Evolutionary conservation across 2,888 invertebrate species (phyloP).

Genomic region (Apeira syringaria): DNA sequence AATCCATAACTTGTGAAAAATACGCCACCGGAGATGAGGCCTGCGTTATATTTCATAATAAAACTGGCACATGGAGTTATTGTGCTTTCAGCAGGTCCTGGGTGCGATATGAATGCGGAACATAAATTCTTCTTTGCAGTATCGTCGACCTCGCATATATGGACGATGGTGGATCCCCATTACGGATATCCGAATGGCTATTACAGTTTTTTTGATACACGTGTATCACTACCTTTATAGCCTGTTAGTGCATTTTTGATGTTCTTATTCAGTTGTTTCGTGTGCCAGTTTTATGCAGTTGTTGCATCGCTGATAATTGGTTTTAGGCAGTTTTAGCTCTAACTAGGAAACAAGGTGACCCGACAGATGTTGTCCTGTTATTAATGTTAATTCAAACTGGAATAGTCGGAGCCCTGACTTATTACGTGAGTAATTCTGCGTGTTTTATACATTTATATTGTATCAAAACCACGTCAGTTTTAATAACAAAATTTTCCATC

Average conservation of each 20-base stretch:
- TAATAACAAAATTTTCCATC: too few species aligned
- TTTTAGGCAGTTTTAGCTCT: too few species aligned
- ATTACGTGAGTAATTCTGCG: too few species aligned
- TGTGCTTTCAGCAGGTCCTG: conserved; percentile 18
- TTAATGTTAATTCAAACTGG: too few species aligned
- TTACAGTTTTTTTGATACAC: conserved; percentile 6
- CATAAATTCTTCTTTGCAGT: conserved; percentile 64
- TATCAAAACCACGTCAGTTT: too few species aligned
- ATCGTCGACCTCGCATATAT: conserved; percentile 46
- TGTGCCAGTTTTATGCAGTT: too few species aligned
- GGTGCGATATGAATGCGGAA: conserved; percentile 43
- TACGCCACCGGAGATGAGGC: conserved; percentile 19
- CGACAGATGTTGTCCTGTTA: too few species aligned
- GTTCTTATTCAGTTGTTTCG: too few species aligned
- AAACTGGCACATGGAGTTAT: conserved; percentile 46
- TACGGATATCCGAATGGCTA: conserved; percentile 32
- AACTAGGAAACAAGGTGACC: too few species aligned
- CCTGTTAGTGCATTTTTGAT: neutral
- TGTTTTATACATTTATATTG: too few species aligned
- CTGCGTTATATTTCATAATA: conserved; percentile 45
- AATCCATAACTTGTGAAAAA: conserved; percentile 17
- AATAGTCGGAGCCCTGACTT: too few species aligned
- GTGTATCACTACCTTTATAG: conserved; percentile 7
- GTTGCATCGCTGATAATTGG: too few species aligned
- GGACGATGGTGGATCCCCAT: conserved; percentile 38